Percentiles rank a stretch among this genome's conserved stretches.
These are phyloP conservation scores for Hetaerina titia DNA, from an alignment of 2,888 invertebrate genomes.

Conservation along the genomic window DNA sequence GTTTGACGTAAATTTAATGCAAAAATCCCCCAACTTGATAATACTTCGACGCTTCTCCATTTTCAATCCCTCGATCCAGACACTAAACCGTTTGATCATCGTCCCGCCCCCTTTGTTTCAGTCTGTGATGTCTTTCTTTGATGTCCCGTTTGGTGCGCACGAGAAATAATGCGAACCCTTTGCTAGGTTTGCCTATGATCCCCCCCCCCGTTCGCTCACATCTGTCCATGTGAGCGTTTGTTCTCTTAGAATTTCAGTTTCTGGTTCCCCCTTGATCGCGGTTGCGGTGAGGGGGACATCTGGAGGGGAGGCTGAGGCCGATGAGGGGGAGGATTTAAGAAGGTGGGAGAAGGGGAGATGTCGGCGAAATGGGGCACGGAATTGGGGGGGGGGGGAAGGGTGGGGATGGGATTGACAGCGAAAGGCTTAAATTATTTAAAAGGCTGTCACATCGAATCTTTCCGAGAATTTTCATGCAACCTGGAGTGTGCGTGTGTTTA, in stretches of 20 bases:
- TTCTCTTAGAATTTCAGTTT: not conserved
- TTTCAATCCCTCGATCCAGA: no score
- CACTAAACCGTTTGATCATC: no score
- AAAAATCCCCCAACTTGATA: no score
- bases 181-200: no score
- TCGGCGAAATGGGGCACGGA: not conserved
- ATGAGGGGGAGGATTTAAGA: not conserved
- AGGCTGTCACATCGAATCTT: constrained; percentile 17
- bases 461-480: constrained; percentile 4
- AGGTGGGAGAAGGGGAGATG: not conserved
- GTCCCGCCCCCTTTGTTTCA: no score
- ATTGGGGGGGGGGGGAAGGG: not conserved
- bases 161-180: no score
- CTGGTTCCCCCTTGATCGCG: not conserved
- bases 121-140: no score
- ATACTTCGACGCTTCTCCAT: no score
- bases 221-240: not conserved
- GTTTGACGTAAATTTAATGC: no score
- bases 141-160: no score
- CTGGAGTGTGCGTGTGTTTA: not conserved
- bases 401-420: constrained; percentile 24
- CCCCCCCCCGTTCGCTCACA: no score
- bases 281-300: not conserved
- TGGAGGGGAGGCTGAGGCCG: not conserved
- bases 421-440: constrained; percentile 9